Base-by-base conservation (phyloP, 2,888 invertebrate species). In the Oithona nana region DNA sequence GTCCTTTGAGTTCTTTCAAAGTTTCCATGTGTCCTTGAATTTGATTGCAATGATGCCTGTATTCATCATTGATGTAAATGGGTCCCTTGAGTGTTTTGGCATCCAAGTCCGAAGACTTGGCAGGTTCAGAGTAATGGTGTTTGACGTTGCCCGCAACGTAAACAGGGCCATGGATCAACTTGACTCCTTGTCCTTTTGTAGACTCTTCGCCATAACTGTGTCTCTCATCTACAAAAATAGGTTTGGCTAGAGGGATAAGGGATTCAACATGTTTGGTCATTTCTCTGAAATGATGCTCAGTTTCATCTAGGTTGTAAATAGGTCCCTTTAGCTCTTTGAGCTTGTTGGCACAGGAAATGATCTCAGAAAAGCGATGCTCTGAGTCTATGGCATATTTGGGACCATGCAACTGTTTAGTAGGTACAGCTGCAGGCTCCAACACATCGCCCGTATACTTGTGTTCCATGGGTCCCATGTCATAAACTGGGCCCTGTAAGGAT, bases 41-140 rank as follows among this genome's bases (percentile, higher is more conserved):
- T 39, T 62, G 28, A 55, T 22, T 39, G 28, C 30, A 62, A 48
- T 31, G 31, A 56, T 62, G 62, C 20, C 30, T 39, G 29, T 20
- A 22, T 24, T 28, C 6, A 16, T 29, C 59, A 16, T 50, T 24
- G 26, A 49, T 29, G 49, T 59, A 59, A 24, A 59, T 29, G 16
- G 62, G 62, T 3, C 62, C 62, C 16, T 29, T 16, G 16, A 62
- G 62, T n/a, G 20, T 56, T 28, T 62, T 54, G n/a, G n/a, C n/a
- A n/a, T n/a, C n/a, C n/a, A n/a, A n/a, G 26, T 49, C 50, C 1
- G 31, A 4, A 30, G 28, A 31, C 22, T 57, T 57, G 16, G 52
- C 28, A 28, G 54, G 26, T 16, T 50, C 29, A 61, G 28, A 54
- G 54, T 29, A 61, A 26, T 61, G 24, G 22, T 61, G 61, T 20